Conservation (phyloP, 2,113 vertebrate species). For the Chaenocephalus aceratus region DNA sequence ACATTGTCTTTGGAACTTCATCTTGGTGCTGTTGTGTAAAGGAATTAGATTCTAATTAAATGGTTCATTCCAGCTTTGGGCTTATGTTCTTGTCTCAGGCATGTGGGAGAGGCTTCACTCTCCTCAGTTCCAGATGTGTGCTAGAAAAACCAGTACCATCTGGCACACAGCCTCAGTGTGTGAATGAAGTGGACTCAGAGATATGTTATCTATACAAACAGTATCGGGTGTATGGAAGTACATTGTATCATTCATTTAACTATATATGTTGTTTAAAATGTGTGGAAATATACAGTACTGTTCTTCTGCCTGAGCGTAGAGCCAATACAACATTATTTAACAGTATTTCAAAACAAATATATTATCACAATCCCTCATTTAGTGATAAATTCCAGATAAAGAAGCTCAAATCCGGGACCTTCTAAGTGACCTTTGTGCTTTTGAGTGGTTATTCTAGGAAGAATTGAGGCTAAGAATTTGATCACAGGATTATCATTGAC, state of each 20-base stretch:
- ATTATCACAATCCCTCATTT: background rate
- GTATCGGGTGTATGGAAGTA: background rate
- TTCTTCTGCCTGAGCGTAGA: fast-evolving
- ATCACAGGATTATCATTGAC: slow-evolving; percentile 23
- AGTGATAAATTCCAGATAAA: slow-evolving; percentile 15
- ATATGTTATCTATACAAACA: background rate
- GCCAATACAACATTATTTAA: background rate
- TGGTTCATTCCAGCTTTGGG: background rate
- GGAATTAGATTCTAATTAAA: slow-evolving; percentile 17
- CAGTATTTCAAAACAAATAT: background rate
- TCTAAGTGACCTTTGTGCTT: slow-evolving; percentile 10
- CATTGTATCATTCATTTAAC: background rate
- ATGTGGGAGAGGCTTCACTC: background rate
- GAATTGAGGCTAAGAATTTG: slow-evolving; percentile 1
- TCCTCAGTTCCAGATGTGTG: slow-evolving; percentile 29
- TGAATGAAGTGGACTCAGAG: slow-evolving; percentile 9
- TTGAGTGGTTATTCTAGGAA: background rate
- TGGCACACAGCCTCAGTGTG: slow-evolving; percentile 1
- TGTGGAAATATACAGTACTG: background rate
- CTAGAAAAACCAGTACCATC: slow-evolving; percentile 27
- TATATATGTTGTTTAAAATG: too few relatives aligned
- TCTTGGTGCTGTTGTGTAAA: slow-evolving; percentile 1
- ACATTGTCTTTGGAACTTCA: background rate
- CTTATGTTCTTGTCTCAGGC: slow-evolving; percentile 6
- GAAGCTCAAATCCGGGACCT: slow-evolving; percentile 16